Evolutionary conservation across 2,797 vertebrate genomes (phyloP).

Genomic region (Mallotus villosus): DNA sequence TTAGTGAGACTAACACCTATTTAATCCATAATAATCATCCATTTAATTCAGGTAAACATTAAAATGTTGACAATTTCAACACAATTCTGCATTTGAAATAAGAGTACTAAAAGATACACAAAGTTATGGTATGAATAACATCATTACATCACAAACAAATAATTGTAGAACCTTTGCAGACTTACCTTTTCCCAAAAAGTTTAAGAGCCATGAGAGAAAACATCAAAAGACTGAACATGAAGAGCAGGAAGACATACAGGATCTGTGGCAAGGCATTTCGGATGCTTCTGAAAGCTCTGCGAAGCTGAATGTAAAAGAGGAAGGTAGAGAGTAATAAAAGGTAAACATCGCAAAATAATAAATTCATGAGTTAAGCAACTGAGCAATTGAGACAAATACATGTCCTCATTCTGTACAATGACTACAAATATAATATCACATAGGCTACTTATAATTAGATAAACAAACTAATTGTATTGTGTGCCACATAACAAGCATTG

Average conservation of each 20-base stretch:
- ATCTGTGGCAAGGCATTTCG: conserved; percentile 90
- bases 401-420: too few relatives aligned
- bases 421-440: too few relatives aligned
- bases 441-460: too few relatives aligned
- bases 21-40: too few relatives aligned
- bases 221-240: conserved; percentile 89
- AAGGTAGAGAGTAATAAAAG: not conserved
- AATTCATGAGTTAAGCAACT: not conserved
- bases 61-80: too few relatives aligned
- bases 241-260: conserved; percentile 87
- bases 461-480: too few relatives aligned
- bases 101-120: too few relatives aligned
- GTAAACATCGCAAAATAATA: not conserved
- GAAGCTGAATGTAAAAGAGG: conserved; percentile 72
- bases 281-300: conserved; percentile 88
- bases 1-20: too few relatives aligned
- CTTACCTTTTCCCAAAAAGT: conserved; percentile 86
- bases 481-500: too few relatives aligned
- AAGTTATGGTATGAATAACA: not conserved
- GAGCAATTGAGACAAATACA: too few relatives aligned
- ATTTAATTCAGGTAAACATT: too few relatives aligned
- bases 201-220: conserved; percentile 95
- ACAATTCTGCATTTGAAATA: too few relatives aligned
- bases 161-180: not conserved
- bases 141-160: not conserved